Percentiles rank a stretch among this genome's conserved stretches.
Conservation (phyloP, 92 coral and sea anemone genomes). For the Plumapathes pennacea region DNA sequence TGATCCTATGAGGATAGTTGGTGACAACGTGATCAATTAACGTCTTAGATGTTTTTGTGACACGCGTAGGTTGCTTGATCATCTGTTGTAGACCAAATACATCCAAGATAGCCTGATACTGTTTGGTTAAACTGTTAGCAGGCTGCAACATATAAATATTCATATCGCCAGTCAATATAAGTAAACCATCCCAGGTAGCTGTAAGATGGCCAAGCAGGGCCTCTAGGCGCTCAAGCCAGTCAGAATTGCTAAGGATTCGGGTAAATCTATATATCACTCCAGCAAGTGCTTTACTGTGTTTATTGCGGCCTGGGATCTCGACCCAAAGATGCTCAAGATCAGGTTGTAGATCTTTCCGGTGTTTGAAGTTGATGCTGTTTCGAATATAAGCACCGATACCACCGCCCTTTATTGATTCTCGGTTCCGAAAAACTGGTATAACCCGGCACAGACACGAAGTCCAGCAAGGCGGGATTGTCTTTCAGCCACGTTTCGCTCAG, state of each 20-base stretch:
- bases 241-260: conserved; percentile 7
- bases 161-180: conserved; percentile 27
- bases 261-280: conserved; percentile 22
- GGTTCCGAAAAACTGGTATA: conserved; percentile 31
- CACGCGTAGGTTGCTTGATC: conserved; percentile 16
- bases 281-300: conserved; percentile 34
- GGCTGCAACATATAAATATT: conserved; percentile 36
- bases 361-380: conserved; percentile 32
- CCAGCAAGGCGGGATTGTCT: conserved; percentile 9
- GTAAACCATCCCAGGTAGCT: conserved; percentile 32
- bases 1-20: conserved; percentile 19
- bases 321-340: conserved; percentile 46
- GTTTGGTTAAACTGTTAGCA: conserved; percentile 3
- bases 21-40: conserved; percentile 53
- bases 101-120: conserved; percentile 28
- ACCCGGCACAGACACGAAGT: conserved; percentile 18
- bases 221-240: conserved; percentile 33
- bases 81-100: conserved; percentile 23
- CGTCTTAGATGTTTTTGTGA: conserved; percentile 25
- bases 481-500: conserved; percentile 26
- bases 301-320: conserved; percentile 47
- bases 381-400: conserved; percentile 41
- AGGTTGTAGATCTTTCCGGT: conserved; percentile 42
- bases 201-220: conserved; percentile 20
- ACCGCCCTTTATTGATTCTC: conserved; percentile 44